Conservation (phyloP, 2,888 invertebrate genomes). For the Eilema depressum region DNA sequence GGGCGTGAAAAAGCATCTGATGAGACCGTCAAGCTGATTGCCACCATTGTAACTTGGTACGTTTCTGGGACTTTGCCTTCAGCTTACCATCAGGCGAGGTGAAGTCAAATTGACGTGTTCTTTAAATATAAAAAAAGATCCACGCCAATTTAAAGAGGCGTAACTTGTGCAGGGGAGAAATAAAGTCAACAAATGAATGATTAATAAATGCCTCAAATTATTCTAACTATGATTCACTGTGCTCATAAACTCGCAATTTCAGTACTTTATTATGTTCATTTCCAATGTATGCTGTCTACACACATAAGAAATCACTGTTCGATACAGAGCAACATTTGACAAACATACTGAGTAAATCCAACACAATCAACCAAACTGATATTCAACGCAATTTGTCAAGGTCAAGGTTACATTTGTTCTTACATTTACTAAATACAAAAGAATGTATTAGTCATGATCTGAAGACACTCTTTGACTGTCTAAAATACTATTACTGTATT, state of each 20-base stretch:
- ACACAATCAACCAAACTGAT: background rate
- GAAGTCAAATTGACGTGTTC: too few species aligned
- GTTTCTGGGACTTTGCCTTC: too few species aligned
- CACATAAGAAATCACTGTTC: too few species aligned
- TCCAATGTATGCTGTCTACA: too few species aligned
- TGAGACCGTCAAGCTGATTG: too few species aligned
- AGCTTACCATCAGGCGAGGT: too few species aligned
- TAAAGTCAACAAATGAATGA: background rate
- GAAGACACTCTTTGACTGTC: background rate
- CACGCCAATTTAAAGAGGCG: too few species aligned
- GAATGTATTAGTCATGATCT: background rate
- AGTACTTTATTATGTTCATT: too few species aligned
- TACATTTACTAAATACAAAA: constrained; percentile 10
- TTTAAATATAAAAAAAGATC: too few species aligned
- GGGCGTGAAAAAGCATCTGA: too few species aligned
- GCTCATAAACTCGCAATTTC: background rate
- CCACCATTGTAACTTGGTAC: too few species aligned
- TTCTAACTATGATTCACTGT: background rate
- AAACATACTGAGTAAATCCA: background rate
- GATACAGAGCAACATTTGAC: background rate
- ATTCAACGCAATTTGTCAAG: constrained; percentile 12
- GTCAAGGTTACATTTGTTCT: constrained; percentile 15
- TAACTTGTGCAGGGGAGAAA: too few species aligned
- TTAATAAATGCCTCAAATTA: background rate
- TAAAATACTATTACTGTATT: background rate